A percentile compares a stretch with the other conserved stretches of the same genome.
phyloP scores from a whole-genome alignment of 2,888 invertebrate genomes.

The Apoda limacodes region DNA sequence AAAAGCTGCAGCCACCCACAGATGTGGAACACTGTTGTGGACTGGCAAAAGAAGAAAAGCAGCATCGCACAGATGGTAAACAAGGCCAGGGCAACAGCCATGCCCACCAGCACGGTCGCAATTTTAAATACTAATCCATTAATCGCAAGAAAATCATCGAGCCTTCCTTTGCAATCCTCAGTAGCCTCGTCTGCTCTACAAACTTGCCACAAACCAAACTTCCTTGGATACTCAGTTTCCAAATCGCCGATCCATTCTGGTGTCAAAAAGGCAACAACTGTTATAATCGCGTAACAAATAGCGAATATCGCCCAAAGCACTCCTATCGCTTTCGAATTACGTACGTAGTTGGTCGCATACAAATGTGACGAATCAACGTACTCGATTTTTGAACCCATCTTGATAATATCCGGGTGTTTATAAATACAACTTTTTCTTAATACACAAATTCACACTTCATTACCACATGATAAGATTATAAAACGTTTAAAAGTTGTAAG shows the following conservation, averaged over 20 bases:
- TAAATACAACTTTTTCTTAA: conserved; percentile 27
- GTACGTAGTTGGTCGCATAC: conserved; percentile 90
- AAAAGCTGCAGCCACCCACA: conserved; percentile 97
- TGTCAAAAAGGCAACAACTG: conserved; percentile 94
- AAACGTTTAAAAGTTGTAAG: too few relatives aligned
- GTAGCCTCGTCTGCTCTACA: conserved; percentile 83
- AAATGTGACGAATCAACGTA: conserved; percentile 92
- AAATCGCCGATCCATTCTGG: conserved; percentile 92
- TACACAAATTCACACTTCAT: background rate
- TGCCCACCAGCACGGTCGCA: conserved; percentile 89
- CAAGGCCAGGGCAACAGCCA: conserved; percentile 86
- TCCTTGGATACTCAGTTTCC: conserved; percentile 87
- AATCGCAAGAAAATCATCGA: conserved; percentile 86
- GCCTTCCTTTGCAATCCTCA: conserved; percentile 86
- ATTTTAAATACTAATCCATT: conserved; percentile 86
- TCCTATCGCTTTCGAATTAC: conserved; percentile 94
- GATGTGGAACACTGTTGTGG: conserved; percentile 91
- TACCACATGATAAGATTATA: too few relatives aligned
- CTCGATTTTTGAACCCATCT: conserved; percentile 92
- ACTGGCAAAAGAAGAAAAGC: conserved; percentile 92
- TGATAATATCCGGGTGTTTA: conserved; percentile 36
- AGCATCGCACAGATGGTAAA: conserved; percentile 90
- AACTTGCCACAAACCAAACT: conserved; percentile 92
- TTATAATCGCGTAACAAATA: conserved; percentile 96
- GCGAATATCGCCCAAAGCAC: conserved; percentile 98